Evolutionary conservation across 2,888 invertebrate genomes (phyloP), one percentile per base, ranked within the genome.

Genomic region (Thymelicus lineola): DNA sequence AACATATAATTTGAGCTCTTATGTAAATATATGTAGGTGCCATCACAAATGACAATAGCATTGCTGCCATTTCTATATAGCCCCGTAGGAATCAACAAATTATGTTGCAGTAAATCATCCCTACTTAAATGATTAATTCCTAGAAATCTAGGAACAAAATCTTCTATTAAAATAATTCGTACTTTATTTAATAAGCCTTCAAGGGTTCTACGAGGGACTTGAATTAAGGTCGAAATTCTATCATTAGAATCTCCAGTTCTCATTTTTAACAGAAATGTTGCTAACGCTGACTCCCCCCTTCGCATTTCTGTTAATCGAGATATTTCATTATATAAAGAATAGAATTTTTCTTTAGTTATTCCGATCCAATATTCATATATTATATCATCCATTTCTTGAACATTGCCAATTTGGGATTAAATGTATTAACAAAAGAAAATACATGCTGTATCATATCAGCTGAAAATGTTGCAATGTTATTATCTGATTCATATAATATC

Each of bases 1-100:
- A 66, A 73, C 20, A 66, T n/a, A 42, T 64, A 72, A 15, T 73
- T 73, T 2, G 46, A 12, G 35, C 71, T 73, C 28, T 72, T 71
- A 45, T 73, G 55, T 36, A 69, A 35, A 66, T 63, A 71, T 12
- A 70, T 59, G 42, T 73, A 68, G n/a, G 70, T 70, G 4, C 67
- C 70, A 64, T 73, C 72, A 66, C 61, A 70, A 10, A 72, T 61
- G 7, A 61, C 59, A 42, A 72, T 70, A 4, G 70, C 57, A 6
- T 48, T 46, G 15, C 17, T 65, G 4, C 50, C 65, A 45, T 55
- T 61, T 55, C 50, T 50, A 70, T 45, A 59, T 15, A 38, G 38
- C 38, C 38, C 38, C 10, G 38, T 38, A 38, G 38, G 38, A 7
- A 38, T 38, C 38, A 38, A 38, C 6, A 38, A 38, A 38, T 38